Evolutionary conservation across 2,888 invertebrate species (phyloP), one percentile per base, ranked within the genome.

Genomic region (Leptura quadrifasciata): DNA sequence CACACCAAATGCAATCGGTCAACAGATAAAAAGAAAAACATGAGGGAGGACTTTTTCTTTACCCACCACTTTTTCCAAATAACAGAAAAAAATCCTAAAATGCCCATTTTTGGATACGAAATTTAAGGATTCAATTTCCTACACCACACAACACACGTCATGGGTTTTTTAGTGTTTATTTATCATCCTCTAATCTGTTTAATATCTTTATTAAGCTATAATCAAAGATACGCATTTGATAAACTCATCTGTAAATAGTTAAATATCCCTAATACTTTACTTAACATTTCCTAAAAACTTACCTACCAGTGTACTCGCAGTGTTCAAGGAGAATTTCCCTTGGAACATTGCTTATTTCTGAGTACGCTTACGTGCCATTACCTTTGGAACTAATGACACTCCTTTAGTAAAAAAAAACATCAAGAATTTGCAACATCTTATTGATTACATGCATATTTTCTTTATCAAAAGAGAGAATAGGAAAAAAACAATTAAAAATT

Each of bases 341-440:
- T 54, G 72, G 63, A 63, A 63, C 39, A 39, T 63, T 63, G 61
- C 65, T 52, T 67, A 77, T 74, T 72, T 74, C 74, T 65, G 74
- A 77, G 77, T 69, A 54, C 74, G 64, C 72, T 77, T 74, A 74
- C 18, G 60, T 74, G 72, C 67, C 60, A 73, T 55, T 47, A 47
- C 27, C 35, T 39, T 18, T 2, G n/a, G n/a, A 15, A 61, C 39
- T 18, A 63, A 21, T 63, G 73, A 70, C 76, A 76, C 73, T 58
- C 60, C 65, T 71, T 69, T 60, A 76, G 72, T 57, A 4, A 47
- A 24, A 52, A 55, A 47, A 47, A 18, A 54, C 31, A 27, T n/a
- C 61, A 63, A 63, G 35, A 39, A 18, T n/a, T 18, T 63, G 63
- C 35, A 63, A 63, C 35, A 31, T 39, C 17, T 39, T 60, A 27